These are phyloP conservation scores for Podarcis muralis DNA, from an alignment of 2,113 vertebrate species.

Conservation along the genomic window DNA sequence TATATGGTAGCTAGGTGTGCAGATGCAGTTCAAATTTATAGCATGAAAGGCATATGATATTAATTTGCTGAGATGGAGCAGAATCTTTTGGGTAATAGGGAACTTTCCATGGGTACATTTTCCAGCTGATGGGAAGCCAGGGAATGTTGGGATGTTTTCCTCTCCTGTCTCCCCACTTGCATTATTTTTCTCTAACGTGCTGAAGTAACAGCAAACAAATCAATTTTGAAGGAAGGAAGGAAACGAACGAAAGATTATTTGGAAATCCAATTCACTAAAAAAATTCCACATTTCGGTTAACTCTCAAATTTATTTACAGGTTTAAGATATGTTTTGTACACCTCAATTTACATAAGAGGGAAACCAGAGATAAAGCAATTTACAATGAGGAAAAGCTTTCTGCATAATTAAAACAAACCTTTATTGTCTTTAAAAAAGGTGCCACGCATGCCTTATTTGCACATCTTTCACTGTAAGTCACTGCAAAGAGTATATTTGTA, in stretches of 20 bases:
- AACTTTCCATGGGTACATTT: not conserved
- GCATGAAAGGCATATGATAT: too few relatives aligned
- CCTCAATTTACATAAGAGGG: constrained; percentile 62
- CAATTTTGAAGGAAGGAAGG: constrained; percentile 11
- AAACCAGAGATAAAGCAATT: constrained; percentile 53
- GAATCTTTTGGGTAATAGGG: not conserved
- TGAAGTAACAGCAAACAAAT: not conserved
- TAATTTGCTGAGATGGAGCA: not conserved
- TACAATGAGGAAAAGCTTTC: constrained; percentile 48
- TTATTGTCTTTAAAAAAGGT: constrained; percentile 63
- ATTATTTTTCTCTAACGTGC: not conserved
- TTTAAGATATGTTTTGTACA: constrained; percentile 62
- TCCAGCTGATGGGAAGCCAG: not conserved
- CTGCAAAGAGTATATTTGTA: constrained; percentile 56
- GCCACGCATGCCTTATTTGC: constrained; percentile 48
- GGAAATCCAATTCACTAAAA: constrained; percentile 26
- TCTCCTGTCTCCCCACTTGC: not conserved
- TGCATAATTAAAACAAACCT: constrained; percentile 66
- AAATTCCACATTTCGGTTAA: constrained; percentile 23
- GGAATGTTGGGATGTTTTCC: not conserved
- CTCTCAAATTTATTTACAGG: constrained; percentile 70
- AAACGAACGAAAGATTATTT: not conserved
- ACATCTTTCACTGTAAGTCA: constrained; percentile 51
- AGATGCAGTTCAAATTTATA: too few relatives aligned
- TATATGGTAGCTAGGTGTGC: too few relatives aligned